A percentile compares a stretch with the other conserved stretches of the same genome.
Conservation (phyloP, 2,113 vertebrate species). For the Pelmatolapia mariae region DNA sequence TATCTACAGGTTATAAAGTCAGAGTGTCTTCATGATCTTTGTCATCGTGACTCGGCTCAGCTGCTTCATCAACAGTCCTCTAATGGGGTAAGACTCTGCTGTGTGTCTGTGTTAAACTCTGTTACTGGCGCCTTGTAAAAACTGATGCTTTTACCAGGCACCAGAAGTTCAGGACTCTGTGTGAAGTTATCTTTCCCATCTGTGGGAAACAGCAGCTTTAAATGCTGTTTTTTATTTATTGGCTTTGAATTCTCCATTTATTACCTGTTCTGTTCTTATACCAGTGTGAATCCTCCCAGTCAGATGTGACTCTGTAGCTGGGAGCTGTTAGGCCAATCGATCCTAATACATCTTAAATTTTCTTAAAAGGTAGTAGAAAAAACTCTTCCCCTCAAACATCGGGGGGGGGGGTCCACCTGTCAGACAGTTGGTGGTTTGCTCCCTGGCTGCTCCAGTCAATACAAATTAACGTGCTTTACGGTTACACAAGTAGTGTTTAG, state of each 20-base stretch:
- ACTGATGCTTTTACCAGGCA: neutral
- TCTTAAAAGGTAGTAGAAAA: neutral
- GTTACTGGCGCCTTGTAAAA: accelerated
- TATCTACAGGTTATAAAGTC: neutral
- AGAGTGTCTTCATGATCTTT: neutral
- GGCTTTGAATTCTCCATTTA: neutral
- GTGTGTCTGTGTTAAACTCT: neutral
- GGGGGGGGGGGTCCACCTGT: neutral
- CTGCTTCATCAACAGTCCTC: neutral
- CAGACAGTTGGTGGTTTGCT: neutral
- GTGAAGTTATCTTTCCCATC: neutral
- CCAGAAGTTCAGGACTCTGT: neutral
- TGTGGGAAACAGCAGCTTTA: neutral
- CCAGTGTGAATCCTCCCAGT: neutral
- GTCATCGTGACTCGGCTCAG: neutral
- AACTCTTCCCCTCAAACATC: accelerated
- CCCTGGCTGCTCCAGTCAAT: accelerated
- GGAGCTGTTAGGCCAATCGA: neutral
- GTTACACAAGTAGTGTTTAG: neutral
- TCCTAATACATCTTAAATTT: neutral
- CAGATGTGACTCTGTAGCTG: neutral
- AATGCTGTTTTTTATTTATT: neutral
- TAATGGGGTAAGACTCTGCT: constrained; percentile 15
- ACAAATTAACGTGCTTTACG: neutral
- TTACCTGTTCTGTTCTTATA: neutral